A percentile compares a stretch with the other conserved stretches of the same genome.
Conservation (phyloP, 2,113 vertebrate species). For the Chaetura pelagica region DNA sequence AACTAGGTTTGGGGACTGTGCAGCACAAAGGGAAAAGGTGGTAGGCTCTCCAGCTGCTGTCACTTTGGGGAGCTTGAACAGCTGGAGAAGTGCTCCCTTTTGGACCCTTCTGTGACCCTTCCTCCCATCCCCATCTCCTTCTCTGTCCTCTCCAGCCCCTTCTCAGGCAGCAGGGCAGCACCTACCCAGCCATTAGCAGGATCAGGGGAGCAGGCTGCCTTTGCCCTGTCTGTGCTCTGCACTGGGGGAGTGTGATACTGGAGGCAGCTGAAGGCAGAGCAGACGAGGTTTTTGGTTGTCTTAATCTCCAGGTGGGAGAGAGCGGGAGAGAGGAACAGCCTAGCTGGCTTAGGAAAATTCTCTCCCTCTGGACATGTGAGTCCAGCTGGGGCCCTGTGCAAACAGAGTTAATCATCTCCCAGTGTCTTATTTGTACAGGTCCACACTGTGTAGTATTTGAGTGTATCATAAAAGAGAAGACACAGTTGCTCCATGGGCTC, state of each 20-base stretch:
- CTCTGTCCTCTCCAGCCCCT: background rate
- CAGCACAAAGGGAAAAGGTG: background rate
- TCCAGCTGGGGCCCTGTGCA: background rate
- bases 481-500: background rate
- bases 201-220: background rate
- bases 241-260: fast-evolving
- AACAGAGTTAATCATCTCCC: background rate
- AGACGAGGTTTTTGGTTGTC: background rate
- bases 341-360: background rate
- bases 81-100: background rate
- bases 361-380: background rate
- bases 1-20: background rate
- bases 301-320: background rate
- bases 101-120: background rate
- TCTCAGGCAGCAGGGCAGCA: background rate
- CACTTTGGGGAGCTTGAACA: background rate
- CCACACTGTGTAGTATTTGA: background rate
- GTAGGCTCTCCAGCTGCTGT: background rate
- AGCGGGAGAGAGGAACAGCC: background rate
- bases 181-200: background rate
- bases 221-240: background rate
- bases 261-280: background rate
- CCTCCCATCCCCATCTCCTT: background rate
- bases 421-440: background rate
- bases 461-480: background rate